Percentiles rank a stretch among this genome's conserved stretches.
These are phyloP conservation scores for Paragorgia papillata DNA, from an alignment of 92 coral and sea anemone species.

Conservation along the genomic window DNA sequence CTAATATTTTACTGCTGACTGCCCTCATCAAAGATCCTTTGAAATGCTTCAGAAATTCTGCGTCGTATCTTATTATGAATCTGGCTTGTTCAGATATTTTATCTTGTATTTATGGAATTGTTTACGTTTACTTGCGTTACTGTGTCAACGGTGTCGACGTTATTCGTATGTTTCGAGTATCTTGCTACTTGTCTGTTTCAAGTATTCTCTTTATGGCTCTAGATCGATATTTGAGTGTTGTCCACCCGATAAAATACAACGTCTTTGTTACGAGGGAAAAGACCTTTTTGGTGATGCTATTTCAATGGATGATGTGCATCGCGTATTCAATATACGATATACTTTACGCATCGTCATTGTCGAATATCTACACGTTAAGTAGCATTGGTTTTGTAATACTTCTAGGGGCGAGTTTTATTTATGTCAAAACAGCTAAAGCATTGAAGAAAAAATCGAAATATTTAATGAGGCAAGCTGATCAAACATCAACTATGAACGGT, in stretches of 20 bases:
- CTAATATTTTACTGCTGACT: conserved; percentile 1
- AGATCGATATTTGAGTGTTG: conserved; percentile 15
- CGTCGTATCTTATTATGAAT: too few species aligned
- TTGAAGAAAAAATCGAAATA: conserved; percentile 7
- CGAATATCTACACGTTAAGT: not conserved
- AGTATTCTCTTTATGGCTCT: conserved; percentile 5
- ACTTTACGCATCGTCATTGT: not conserved
- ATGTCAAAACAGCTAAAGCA: not conserved
- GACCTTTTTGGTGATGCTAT: not conserved
- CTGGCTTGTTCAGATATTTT: conserved; percentile 7
- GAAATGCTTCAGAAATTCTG: conserved; percentile 14
- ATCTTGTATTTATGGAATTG: not conserved
- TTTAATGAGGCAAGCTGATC: not conserved
- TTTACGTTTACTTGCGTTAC: not conserved
- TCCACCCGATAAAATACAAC: conserved; percentile 9
- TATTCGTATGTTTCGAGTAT: not conserved
- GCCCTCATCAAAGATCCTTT: conserved; percentile 26
- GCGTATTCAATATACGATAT: not conserved
- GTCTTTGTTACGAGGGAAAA: conserved; percentile 2
- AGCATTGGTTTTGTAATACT: not conserved
- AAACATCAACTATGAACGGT: not conserved
- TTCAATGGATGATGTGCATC: conserved; percentile 16
- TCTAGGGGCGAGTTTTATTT: not conserved
- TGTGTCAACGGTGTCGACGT: not conserved
- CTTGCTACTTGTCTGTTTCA: not conserved